Evolutionary conservation across 2,888 invertebrate species (phyloP), one percentile per base, ranked within the genome.

Genomic region (Heliconius charithonia): DNA sequence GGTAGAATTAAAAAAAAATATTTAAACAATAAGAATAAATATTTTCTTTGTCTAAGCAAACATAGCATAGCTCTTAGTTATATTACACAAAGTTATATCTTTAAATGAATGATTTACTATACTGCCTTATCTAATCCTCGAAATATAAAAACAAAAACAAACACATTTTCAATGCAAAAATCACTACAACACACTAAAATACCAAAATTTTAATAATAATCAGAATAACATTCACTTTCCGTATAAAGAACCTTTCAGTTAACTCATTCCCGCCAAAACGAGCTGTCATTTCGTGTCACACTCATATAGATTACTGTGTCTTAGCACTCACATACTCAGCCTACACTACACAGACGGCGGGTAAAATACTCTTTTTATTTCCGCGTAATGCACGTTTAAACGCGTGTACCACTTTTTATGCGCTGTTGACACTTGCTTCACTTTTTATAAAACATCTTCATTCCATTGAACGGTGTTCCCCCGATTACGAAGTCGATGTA

Each of bases 221-320:
- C 62, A 25, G 37, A 59, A 71, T 71, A 45, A 62, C 45, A 67
- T 37, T 67, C n/a, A 67, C 2, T 66, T 67, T 22, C 41, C 63
- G 56, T 56, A 45, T 75, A 76, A 77, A 69, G 45, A 70, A 78
- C 41, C 67, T 71, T 56, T 25, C 75, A 72, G 80, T 45, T 76
- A 65, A 51, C 51, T 29, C 45, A 62, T 86, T 90, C 88, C 89
- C 90, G 88, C 89, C 89, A 77, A 89, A 89, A 88, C 84, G 86
- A 86, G 82, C 87, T 89, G 90, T 90, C 91, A 90, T 89, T 88
- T 88, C 86, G 84, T 85, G 82, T 86, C 84, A 84, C 85, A 85
- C 83, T 84, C 81, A 66, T 72, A 65, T 79, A 78, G 82, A 82
- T 81, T 83, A 86, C 85, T 86, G 84, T 84, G 85, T 82, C 83